These are phyloP conservation scores for Macrobrachium rosenbergii DNA, from an alignment of 1,140 invertebrate genomes.

Conservation along the genomic window DNA sequence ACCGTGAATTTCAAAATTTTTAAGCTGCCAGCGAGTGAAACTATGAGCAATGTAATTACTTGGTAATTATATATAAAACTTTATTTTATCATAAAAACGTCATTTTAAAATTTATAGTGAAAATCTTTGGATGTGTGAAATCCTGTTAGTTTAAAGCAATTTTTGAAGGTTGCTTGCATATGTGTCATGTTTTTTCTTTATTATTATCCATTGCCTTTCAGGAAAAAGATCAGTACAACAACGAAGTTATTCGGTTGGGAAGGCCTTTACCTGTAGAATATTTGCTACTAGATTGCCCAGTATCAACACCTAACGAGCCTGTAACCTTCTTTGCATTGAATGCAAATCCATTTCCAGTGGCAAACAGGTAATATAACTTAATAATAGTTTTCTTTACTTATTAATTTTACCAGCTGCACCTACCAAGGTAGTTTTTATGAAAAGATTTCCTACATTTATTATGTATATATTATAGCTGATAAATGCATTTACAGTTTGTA, in stretches of 20 bases:
- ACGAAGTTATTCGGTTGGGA: conserved; percentile 93
- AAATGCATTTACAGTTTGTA: too few relatives aligned
- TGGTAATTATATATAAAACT: too few relatives aligned
- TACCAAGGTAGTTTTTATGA: too few relatives aligned
- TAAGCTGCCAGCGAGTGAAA: too few relatives aligned
- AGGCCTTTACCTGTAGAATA: conserved; percentile 98
- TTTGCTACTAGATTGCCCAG: conserved; percentile 95
- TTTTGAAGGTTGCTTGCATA: neutral
- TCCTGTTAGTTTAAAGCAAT: neutral
- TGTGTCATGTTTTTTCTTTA: neutral
- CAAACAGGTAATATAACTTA: conserved; percentile 77
- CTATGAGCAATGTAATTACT: too few relatives aligned
- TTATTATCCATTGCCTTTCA: conserved; percentile 71
- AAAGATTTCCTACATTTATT: too few relatives aligned
- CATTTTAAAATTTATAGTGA: too few relatives aligned
- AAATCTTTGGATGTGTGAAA: neutral
- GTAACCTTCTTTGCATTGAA: conserved; percentile 83
- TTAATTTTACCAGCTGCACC: too few relatives aligned
- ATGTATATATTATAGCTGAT: too few relatives aligned
- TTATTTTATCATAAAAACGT: too few relatives aligned
- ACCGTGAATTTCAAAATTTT: too few relatives aligned
- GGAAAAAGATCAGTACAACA: conserved; percentile 97
- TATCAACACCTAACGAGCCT: conserved; percentile 90
- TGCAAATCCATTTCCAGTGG: conserved; percentile 84
- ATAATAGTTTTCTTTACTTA: neutral